Base-by-base conservation (phyloP, 2,888 invertebrate species). In the Parapristionchus giblindavisi region DNA sequence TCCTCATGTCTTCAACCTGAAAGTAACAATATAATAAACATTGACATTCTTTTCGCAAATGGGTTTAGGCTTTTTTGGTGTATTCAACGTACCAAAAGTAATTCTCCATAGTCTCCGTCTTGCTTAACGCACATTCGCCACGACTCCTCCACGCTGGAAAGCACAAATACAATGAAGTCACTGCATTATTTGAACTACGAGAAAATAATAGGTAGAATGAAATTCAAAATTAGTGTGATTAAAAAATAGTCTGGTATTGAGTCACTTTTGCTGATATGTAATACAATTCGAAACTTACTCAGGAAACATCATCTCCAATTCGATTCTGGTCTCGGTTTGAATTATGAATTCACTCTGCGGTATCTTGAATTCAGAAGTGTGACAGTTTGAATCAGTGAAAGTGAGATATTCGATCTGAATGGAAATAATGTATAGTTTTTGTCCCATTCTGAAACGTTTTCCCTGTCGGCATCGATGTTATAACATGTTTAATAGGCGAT, bases 321-420 rank as follows among this genome's bases (percentile, higher is more conserved):
- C 84, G 58, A 87, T 79, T 48, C 85, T 77, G 54, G 78, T 80
- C 71, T 86, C 86, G 17, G 84, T 85, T 48, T 85, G 85, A 34
- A 85, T 80, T 8, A 79, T 80, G 72, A 81, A 86, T 77, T 77
- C 79, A 36, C 68, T 77, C 14, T 79, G 80, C 1, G 78, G 70
- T 24, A 87, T 79, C 48, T 82, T 83, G 73, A 77, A 77, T 68
- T 82, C 80, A 1, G 84, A 81, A 6, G 80, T 78, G 21, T 79
- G 56, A 74, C 86, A 86, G 17, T 80, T 79, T 0, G 84, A 82
- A 63, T 81, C 83, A 2, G 81, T 79, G 68, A 83, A 80, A 0
- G 80, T 74, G 8, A 83, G 76, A 65, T 80, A 85, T 40, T 85
- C 86, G 36, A 85, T 78, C 76, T 81, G 51, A 51, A 79, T 70